These are phyloP conservation scores for Hypotaenidia okinawae DNA, from an alignment of 2,797 vertebrate genomes.

Conservation along the genomic window DNA sequence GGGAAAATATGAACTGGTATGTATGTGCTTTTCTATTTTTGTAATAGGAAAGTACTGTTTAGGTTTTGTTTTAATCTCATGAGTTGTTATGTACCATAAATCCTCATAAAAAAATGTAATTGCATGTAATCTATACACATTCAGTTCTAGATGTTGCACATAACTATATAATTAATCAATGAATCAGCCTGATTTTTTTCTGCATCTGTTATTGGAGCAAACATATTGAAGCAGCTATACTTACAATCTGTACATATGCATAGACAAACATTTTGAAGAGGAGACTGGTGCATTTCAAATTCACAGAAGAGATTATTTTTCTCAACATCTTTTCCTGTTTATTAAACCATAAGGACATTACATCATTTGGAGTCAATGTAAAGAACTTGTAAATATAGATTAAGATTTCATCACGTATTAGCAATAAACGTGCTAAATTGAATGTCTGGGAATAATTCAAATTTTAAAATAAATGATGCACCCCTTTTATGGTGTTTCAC, in stretches of 20 bases:
- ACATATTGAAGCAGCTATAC: neutral
- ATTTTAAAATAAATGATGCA: neutral
- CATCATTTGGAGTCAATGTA: constrained; percentile 23
- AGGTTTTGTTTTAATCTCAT: neutral
- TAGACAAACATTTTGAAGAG: neutral
- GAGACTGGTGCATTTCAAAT: neutral
- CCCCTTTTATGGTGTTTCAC: constrained; percentile 9
- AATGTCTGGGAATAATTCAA: constrained; percentile 39
- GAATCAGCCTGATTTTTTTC: neutral
- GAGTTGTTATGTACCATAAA: neutral
- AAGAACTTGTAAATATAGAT: constrained; percentile 22
- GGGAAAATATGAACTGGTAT: neutral
- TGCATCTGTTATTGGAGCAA: constrained; percentile 1
- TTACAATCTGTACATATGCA: neutral
- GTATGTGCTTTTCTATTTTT: neutral
- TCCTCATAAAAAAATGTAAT: neutral
- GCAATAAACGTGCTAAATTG: neutral
- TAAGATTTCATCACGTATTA: constrained; percentile 31
- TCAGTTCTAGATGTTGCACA: neutral
- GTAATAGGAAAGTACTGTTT: neutral
- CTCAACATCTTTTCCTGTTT: constrained; percentile 20
- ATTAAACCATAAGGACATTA: neutral
- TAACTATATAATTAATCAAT: neutral
- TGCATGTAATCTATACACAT: neutral
- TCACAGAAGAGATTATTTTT: neutral